Conservation (phyloP, 2,888 invertebrate genomes). For the Aleiodes leptofemur region DNA sequence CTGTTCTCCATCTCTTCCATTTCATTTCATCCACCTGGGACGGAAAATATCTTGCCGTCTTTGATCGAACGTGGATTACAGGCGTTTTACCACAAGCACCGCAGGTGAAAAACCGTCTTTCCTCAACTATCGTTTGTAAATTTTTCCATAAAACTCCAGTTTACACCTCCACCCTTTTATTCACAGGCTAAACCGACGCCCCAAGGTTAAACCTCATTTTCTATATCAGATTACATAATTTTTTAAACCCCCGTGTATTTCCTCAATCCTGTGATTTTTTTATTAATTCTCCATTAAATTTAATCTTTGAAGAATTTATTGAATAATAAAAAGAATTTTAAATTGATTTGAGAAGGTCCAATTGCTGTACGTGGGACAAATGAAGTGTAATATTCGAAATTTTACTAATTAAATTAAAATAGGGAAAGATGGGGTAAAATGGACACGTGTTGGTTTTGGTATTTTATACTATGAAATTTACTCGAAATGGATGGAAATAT, state of each 20-base stretch:
- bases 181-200: conserved; percentile 46
- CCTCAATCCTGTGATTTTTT: conserved; percentile 15
- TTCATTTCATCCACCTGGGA: conserved; percentile 37
- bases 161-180: conserved; percentile 48
- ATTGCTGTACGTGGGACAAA: too few species aligned
- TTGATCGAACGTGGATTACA: conserved; percentile 44
- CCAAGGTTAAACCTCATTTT: conserved; percentile 37
- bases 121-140: conserved; percentile 19
- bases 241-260: conserved; percentile 2
- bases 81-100: conserved; percentile 49
- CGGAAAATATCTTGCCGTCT: conserved; percentile 47
- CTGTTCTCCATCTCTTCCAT: conserved; percentile 7
- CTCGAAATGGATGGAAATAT: too few species aligned
- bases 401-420: too few species aligned
- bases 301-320: background rate
- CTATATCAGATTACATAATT: conserved; percentile 39
- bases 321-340: too few species aligned
- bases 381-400: too few species aligned
- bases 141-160: conserved; percentile 42
- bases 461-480: too few species aligned
- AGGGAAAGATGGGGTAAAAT: too few species aligned
- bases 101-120: conserved; percentile 45
- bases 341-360: too few species aligned
- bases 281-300: conserved; percentile 28
- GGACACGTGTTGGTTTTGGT: too few species aligned